Conservation (phyloP, 1,140 invertebrate genomes). For the Drosophila pallidifrons region DNA sequence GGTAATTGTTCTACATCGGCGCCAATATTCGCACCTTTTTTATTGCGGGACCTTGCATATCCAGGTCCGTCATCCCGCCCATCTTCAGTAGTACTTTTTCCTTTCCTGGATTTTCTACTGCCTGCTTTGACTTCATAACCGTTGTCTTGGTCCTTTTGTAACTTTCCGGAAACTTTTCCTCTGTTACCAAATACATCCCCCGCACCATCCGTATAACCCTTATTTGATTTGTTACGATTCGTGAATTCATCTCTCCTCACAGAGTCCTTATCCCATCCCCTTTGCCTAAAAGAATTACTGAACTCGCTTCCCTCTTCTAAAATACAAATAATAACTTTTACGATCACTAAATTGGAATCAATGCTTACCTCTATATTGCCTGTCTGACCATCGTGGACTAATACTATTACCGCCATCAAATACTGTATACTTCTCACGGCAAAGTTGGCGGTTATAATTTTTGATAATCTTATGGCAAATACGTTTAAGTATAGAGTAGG, state of each 20-base stretch:
- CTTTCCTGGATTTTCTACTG: neutral
- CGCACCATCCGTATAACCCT: neutral
- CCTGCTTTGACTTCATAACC: constrained; percentile 6
- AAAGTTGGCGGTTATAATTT: constrained; percentile 53
- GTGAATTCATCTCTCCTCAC: constrained; percentile 4
- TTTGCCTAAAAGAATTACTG: neutral
- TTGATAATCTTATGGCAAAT: constrained; percentile 69
- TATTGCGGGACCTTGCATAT: neutral
- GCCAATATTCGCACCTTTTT: neutral
- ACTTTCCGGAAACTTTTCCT: neutral
- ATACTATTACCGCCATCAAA: constrained; percentile 69
- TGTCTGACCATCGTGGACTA: constrained; percentile 9
- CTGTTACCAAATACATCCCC: neutral
- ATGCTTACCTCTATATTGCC: constrained; percentile 29
- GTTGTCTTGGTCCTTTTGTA: neutral
- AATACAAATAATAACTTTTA: neutral
- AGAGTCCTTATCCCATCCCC: neutral
- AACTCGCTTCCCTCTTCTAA: constrained; percentile 10
- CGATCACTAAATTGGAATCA: neutral
- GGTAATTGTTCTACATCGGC: neutral
- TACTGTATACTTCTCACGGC: constrained; percentile 60
- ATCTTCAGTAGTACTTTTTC: neutral
- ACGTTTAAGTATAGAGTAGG: constrained; percentile 61
- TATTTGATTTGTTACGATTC: neutral
- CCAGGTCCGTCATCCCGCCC: neutral